Conservation (phyloP, 1,140 invertebrate genomes). For the Bombus haemorrhoidalis region DNA sequence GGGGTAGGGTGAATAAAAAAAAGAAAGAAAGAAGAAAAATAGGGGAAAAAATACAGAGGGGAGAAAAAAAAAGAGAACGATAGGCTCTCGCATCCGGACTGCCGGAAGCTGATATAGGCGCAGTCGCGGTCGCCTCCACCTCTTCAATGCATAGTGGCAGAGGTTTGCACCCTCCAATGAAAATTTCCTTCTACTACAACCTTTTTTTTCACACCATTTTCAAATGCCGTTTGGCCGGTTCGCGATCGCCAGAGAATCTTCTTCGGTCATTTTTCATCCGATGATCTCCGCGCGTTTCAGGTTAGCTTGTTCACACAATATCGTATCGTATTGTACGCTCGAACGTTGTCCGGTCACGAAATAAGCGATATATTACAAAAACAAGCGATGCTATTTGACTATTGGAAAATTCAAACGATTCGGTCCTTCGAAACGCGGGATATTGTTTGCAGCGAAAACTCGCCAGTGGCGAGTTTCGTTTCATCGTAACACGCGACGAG, state of each 20-base stretch:
- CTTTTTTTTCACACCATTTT: not conserved
- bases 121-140: constrained; percentile 17
- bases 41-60: not conserved
- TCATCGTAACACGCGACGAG: not conserved
- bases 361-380: constrained; percentile 6
- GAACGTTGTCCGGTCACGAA: not conserved
- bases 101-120: constrained; percentile 41
- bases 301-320: not conserved
- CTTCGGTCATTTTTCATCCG: not conserved
- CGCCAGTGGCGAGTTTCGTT: not conserved
- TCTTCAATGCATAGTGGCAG: not conserved
- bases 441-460: constrained; percentile 15
- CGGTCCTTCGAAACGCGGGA: not conserved
- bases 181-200: not conserved
- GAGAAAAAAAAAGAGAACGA: not conserved
- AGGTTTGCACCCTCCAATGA: not conserved
- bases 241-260: not conserved
- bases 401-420: not conserved
- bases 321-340: not conserved
- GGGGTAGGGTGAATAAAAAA: no score
- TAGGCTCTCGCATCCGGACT: not conserved
- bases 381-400: not conserved
- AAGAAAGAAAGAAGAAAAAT: not conserved
- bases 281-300: not conserved
- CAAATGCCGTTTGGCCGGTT: not conserved